A percentile compares a stretch with the other conserved stretches of the same genome.
Evolutionary conservation across 2,888 invertebrate genomes (phyloP).

Genomic region (Hypselothyrea guttata): DNA sequence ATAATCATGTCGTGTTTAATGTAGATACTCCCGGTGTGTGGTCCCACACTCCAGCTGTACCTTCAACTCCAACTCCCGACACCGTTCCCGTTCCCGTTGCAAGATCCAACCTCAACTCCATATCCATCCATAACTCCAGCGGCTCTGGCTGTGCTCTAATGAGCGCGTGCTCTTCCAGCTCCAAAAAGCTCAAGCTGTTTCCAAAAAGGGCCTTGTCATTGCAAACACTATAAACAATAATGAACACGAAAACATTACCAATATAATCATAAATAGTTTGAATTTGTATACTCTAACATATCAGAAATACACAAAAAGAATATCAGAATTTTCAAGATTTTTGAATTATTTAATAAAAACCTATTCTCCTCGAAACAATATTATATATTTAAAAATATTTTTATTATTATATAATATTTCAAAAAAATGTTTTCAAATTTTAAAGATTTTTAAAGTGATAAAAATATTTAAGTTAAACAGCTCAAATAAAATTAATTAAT

Average conservation of each 20-base stretch:
- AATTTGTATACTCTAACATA: background rate
- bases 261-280: conserved; percentile 21
- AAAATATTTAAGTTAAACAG: too few species aligned
- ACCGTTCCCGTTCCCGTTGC: conserved; percentile 10
- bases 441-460: too few species aligned
- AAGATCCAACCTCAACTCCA: conserved; percentile 27
- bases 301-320: background rate
- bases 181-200: conserved; percentile 67
- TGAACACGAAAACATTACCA: conserved; percentile 7
- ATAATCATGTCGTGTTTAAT: conserved; percentile 69
- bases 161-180: conserved; percentile 69
- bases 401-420: too few species aligned
- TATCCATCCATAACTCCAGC: conserved; percentile 33
- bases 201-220: conserved; percentile 69
- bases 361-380: too few species aligned
- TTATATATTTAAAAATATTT: too few species aligned
- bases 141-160: conserved; percentile 57
- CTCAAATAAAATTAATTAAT: too few species aligned
- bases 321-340: too few species aligned
- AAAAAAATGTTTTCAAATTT: too few species aligned
- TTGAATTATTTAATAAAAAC: background rate
- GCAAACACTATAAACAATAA: conserved; percentile 18
- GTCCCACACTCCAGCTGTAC: conserved; percentile 26
- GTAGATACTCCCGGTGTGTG: conserved; percentile 65
- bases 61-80: conserved; percentile 10